Conservation (phyloP, 2,113 vertebrate genomes). For the Zosterops hypoxanthus region DNA sequence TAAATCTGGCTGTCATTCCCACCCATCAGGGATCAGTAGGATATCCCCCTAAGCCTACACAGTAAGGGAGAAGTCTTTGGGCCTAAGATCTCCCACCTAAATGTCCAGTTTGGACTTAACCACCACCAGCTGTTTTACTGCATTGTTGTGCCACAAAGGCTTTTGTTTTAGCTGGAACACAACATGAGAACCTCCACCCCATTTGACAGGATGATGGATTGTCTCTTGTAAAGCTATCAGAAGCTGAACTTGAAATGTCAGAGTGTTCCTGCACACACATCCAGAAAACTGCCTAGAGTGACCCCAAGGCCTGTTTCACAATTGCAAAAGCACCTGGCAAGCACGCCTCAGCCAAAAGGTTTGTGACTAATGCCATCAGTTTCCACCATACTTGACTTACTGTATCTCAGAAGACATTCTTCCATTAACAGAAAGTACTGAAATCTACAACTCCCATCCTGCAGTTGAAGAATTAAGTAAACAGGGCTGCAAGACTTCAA, state of each 20-base stretch:
- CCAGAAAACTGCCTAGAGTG: neutral
- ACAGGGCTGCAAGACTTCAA: neutral
- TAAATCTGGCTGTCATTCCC: too few species aligned
- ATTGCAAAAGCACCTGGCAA: neutral
- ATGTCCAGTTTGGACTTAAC: neutral
- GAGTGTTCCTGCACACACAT: neutral
- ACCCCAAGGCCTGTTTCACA: neutral
- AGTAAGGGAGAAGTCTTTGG: neutral
- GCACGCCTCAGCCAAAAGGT: neutral
- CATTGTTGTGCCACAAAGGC: neutral
- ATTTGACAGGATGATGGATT: neutral
- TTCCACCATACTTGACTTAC: neutral
- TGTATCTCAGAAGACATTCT: neutral
- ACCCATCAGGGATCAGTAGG: neutral
- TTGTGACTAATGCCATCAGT: neutral
- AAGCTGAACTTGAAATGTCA: neutral
- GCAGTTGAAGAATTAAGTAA: neutral
- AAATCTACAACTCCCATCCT: neutral
- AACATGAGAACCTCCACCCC: neutral
- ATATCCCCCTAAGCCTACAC: neutral
- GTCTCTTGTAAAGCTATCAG: neutral
- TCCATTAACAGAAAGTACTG: neutral
- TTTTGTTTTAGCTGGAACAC: neutral
- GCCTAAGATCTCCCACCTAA: neutral
- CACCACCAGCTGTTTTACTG: neutral